A percentile compares a stretch with the other conserved stretches of the same genome.
Evolutionary conservation across 2,113 vertebrate genomes (phyloP).

Genomic region (Conger conger): DNA sequence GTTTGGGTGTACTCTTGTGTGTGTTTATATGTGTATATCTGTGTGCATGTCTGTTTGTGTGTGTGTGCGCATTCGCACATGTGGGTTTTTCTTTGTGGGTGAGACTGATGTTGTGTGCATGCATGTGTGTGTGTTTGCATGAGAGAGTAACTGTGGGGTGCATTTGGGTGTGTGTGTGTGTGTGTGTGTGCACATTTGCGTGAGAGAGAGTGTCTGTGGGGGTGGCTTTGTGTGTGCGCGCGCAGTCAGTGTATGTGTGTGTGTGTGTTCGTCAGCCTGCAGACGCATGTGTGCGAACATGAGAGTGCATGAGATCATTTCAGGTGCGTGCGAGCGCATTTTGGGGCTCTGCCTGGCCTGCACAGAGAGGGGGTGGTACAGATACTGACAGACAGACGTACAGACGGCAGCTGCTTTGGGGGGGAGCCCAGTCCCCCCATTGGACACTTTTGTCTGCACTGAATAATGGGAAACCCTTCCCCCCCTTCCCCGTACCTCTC

Average conservation of each 20-base stretch:
- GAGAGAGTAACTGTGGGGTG: not conserved
- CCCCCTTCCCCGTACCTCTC: not conserved
- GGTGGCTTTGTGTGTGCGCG: not conserved
- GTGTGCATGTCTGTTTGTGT: not conserved
- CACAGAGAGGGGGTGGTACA: not conserved
- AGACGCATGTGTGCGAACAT: not conserved
- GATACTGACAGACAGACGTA: slow-evolving; percentile 2
- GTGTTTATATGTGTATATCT: not conserved
- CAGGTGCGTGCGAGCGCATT: not conserved
- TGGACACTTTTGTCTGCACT: not conserved
- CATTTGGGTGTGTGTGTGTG: not conserved
- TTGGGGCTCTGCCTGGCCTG: not conserved
- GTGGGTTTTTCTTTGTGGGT: not conserved
- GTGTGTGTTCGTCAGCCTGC: not conserved
- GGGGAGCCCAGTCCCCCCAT: not conserved
- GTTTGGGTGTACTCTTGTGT: not conserved
- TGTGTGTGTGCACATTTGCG: not conserved
- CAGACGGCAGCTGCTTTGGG: slow-evolving; percentile 6
- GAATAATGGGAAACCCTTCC: not conserved
- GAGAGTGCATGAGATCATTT: not conserved
- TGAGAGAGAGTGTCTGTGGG: no score
- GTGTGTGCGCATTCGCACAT: no score
- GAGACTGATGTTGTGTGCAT: not conserved
- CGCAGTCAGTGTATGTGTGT: not conserved
- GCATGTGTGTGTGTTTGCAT: not conserved